Conservation (phyloP, 2,888 invertebrate genomes). For the Orchesellides sinensis region DNA sequence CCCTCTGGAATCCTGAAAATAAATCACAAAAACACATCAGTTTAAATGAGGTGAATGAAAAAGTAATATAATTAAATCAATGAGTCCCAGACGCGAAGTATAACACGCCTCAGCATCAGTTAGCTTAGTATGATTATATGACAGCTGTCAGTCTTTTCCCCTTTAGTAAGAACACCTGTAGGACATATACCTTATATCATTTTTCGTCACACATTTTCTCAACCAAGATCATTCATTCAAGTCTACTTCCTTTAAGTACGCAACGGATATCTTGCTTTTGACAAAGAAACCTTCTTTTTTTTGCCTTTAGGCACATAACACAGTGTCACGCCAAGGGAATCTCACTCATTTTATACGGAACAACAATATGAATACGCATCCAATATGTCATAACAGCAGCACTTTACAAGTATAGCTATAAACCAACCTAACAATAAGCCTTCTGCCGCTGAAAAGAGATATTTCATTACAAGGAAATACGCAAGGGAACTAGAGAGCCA, state of each 20-base stretch:
- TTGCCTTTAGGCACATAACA: background rate
- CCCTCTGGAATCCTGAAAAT: constrained; percentile 78
- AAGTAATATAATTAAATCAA: background rate
- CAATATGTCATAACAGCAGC: background rate
- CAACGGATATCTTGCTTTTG: constrained; percentile 5
- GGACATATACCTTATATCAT: too few relatives aligned
- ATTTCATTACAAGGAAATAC: constrained; percentile 44
- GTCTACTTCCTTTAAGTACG: constrained; percentile 27
- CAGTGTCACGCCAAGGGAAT: background rate
- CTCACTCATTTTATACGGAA: background rate
- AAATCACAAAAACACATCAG: constrained; percentile 22
- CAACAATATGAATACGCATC: background rate
- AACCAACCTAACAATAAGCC: background rate
- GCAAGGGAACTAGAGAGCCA: constrained; percentile 13
- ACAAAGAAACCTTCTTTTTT: background rate
- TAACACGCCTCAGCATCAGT: too few relatives aligned
- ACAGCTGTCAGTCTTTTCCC: background rate
- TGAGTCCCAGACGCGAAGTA: too few relatives aligned
- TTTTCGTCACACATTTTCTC: too few relatives aligned
- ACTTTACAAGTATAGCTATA: background rate
- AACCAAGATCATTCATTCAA: constrained; percentile 20
- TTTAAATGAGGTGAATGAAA: background rate
- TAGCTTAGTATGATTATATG: too few relatives aligned
- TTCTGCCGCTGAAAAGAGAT: constrained; percentile 7
- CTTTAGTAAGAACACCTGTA: background rate